Evolutionary conservation across 2,113 vertebrate species (phyloP), one percentile per base, ranked within the genome.

Genomic region (Hepsetus odoe): DNA sequence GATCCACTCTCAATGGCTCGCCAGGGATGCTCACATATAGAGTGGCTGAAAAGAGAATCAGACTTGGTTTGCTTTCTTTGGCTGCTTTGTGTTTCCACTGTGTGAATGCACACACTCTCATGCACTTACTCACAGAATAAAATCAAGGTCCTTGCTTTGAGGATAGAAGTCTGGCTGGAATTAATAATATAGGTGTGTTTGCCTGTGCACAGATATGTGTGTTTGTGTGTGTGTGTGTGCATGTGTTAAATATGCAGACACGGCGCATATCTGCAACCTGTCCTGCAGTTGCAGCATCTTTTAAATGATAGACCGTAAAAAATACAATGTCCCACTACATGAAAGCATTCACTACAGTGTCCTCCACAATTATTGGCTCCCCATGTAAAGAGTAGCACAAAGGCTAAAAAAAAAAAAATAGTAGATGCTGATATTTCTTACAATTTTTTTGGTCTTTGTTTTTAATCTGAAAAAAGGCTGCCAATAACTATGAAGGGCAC

Each of bases 31-130:
- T 64, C 61, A 35, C 61, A 64, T 18, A 38, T 8, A 38, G 46
- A 55, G 46, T 76, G 44, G 44, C 74, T 55, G n/a, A 61, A 77
- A 59, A 77, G 42, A 55, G 28, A 53, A 44, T 46, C 67, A 35
- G 22, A 65, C 2, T 32, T 40, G 13, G 35, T 24, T 69, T 77
- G 58, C n/a, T 59, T 44, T 65, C 35, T 68, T 77, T 68, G 28
- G 72, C 42, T 64, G 28, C 65, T 64, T 76, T 66, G 61, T 66
- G 51, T 62, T 13, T 20, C 33, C 22, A 9, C 22, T 13, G 20
- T 51, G 44, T 55, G 26, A 35, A 76, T 40, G 22, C 46, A 33
- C 49, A 53, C 28, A 62, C 38, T 46, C 28, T n/a, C 49, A 24
- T 24, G 49, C 58, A 64, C 58, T 49, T 10, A 66, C 8, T 11